phyloP scores from a whole-genome alignment of 2,113 vertebrate genomes.

The Ahaetulla prasina region DNA sequence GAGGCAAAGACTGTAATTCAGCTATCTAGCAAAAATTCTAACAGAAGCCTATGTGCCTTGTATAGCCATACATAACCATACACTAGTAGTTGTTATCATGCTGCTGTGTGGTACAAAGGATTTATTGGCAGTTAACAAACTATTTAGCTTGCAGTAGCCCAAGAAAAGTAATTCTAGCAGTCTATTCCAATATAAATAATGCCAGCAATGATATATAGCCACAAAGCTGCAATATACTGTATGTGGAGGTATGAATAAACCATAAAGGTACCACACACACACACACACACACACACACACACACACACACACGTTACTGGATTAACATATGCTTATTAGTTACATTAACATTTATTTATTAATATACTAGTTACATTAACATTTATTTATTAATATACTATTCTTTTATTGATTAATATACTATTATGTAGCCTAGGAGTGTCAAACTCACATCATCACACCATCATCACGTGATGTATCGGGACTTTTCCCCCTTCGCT shows the following conservation, averaged over 20 bases:
- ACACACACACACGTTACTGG: neutral
- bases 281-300: neutral
- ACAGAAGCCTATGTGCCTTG: neutral
- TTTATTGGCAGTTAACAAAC: constrained; percentile 19
- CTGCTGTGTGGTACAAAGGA: constrained; percentile 14
- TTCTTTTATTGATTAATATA: neutral
- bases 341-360: neutral
- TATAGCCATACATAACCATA: neutral
- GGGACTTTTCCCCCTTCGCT: no score
- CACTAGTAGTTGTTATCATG: neutral
- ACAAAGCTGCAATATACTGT: neutral
- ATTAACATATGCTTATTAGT: neutral
- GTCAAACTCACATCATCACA: no score
- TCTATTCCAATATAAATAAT: constrained; percentile 2
- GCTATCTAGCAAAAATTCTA: neutral
- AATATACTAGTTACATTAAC: no score
- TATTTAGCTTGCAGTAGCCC: neutral
- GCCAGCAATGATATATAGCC: neutral
- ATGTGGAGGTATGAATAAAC: neutral
- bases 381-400: neutral
- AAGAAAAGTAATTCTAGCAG: neutral
- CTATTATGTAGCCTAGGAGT: neutral
- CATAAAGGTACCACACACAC: neutral
- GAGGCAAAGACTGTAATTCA: neutral
- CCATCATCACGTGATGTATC: no score